These are phyloP conservation scores for Scleropages formosus DNA, from an alignment of 2,797 vertebrate species.

Conservation along the genomic window DNA sequence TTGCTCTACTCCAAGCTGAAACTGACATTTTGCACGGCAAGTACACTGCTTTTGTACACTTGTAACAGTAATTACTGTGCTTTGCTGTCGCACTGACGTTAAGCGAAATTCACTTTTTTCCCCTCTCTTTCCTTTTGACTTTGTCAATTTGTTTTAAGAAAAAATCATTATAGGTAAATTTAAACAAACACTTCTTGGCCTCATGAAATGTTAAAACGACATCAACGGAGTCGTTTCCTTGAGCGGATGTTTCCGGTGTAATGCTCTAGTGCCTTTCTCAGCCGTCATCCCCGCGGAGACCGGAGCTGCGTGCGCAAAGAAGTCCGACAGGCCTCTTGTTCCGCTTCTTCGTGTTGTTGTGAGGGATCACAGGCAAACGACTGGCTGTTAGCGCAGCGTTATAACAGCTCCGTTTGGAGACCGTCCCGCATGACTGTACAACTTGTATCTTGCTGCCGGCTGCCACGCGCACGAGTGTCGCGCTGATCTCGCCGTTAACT, in stretches of 20 bases:
- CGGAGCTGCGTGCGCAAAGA: neutral
- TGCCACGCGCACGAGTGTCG: no score
- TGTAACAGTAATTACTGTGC: slow-evolving; percentile 65
- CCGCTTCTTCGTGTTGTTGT: neutral
- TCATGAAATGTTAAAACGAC: slow-evolving; percentile 56
- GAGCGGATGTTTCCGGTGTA: slow-evolving; percentile 53
- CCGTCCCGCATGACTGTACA: neutral
- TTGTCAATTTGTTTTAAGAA: slow-evolving; percentile 44
- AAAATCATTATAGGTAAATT: slow-evolving; percentile 45
- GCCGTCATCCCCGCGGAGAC: slow-evolving; percentile 35
- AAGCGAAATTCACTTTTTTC: slow-evolving; percentile 58
- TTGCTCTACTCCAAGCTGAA: slow-evolving; percentile 54
- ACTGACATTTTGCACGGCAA: slow-evolving; percentile 57
- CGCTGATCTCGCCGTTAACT: no score
- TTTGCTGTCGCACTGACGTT: slow-evolving; percentile 58
- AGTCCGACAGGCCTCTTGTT: neutral
- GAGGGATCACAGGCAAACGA: neutral
- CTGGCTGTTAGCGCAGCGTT: neutral
- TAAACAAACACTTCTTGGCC: slow-evolving; percentile 50
- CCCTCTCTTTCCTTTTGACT: slow-evolving; percentile 50
- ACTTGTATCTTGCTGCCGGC: no score
- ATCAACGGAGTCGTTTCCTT: slow-evolving; percentile 54
- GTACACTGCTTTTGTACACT: slow-evolving; percentile 54
- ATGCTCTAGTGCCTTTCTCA: slow-evolving; percentile 46
- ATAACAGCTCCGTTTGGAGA: neutral